phyloP scores from a whole-genome alignment of 2,797 vertebrate genomes.

The Lithobates pipiens region DNA sequence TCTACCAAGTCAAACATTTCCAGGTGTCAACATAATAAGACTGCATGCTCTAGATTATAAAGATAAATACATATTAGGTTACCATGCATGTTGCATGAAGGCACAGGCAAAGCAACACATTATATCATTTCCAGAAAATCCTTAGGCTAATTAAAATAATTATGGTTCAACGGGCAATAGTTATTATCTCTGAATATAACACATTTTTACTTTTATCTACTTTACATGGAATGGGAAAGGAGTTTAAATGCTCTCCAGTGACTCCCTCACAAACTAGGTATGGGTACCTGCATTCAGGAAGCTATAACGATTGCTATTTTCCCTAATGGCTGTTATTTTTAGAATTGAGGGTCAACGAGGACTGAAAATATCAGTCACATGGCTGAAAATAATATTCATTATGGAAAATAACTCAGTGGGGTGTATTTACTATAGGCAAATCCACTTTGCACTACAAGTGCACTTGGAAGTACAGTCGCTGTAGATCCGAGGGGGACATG shows the following conservation, averaged over 20 bases:
- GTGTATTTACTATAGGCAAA: too few species aligned
- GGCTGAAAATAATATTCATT: background rate
- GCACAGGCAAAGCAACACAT: background rate
- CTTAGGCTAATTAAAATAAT: background rate
- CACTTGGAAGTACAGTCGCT: too few species aligned
- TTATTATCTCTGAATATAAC: too few species aligned
- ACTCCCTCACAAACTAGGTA: too few species aligned
- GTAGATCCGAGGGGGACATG: too few species aligned
- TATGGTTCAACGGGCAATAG: background rate
- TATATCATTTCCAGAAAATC: background rate
- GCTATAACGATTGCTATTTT: too few species aligned
- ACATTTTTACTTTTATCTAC: too few species aligned
- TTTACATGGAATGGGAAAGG: too few species aligned
- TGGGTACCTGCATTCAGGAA: too few species aligned
- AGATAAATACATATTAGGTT: constrained; percentile 55
- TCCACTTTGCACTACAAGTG: too few species aligned
- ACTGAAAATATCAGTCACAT: background rate
- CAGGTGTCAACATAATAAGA: constrained; percentile 53
- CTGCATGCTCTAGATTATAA: constrained; percentile 46
- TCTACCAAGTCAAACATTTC: constrained; percentile 55
- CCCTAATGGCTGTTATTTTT: background rate
- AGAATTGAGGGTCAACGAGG: background rate
- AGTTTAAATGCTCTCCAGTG: too few species aligned
- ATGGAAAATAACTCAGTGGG: background rate
- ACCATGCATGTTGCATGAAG: constrained; percentile 34